Base-by-base conservation (phyloP, 2,113 vertebrate species). In the Typhlomys cinereus region DNA sequence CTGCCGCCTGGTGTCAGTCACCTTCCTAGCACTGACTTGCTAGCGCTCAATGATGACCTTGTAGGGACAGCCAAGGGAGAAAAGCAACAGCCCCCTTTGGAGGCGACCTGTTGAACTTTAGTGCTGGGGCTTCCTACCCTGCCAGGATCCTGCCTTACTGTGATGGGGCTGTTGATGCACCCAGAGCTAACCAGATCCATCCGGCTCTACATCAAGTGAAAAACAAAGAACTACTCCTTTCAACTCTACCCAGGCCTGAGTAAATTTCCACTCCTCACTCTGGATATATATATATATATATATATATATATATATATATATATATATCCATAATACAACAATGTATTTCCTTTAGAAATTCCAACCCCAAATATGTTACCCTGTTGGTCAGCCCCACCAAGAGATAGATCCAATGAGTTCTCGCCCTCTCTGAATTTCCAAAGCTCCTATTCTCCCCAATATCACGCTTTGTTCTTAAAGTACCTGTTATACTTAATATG, bases 1-100 rank as follows among this genome's bases (percentile, higher is more conserved):
- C 88, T 93, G 88, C 78, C 87, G 27, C 75, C 92, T 96, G 79
- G 48, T 70, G 93, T 89, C 73, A 4, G 50, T 54, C 84, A 44
- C 61, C 87, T 80, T 90, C 61, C 67, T 82, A 62, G 80, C 61
- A 67, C 25, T 46, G n/a, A n/a, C n/a, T n/a, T n/a, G n/a, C n/a
- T n/a, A n/a, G n/a, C n/a, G 62, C 39, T 67, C n/a, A 70, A 13
- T 4, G 8, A 31, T 20, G 46, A 34, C 21, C 18, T 34, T 79
- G n/a, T n/a, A 12, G 23, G 80, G 41, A 27, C n/a, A 23, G 12
- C 41, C 36, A 25, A 6, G 6, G 6, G 29, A 52, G 36, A 75
- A 2, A 18, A 39, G 36, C 15, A 7, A 8, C 46, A 48, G n/a
- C 50, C n/a, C 25, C 13, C 8, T 34, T n/a, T n/a, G n/a, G 10